Conservation (phyloP, 2,888 invertebrate genomes). For the Thereva unica region DNA sequence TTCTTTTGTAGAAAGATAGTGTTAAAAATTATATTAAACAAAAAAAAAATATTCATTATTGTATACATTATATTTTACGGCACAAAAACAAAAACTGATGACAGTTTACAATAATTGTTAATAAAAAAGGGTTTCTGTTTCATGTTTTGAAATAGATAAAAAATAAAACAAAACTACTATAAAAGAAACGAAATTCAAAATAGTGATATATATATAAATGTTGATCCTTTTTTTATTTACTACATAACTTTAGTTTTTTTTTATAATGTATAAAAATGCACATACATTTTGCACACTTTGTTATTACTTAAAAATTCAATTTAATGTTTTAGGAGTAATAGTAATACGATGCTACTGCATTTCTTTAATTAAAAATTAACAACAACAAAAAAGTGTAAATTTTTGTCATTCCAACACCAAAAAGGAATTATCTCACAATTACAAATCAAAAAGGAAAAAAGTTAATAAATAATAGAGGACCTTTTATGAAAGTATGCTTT, state of each 20-base stretch:
- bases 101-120: constrained; percentile 10
- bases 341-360: background rate
- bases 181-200: constrained; percentile 13
- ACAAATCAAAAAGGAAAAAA: too few relatives aligned
- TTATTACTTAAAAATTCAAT: constrained; percentile 2
- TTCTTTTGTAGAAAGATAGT: too few relatives aligned
- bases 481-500: too few relatives aligned
- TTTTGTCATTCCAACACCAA: too few relatives aligned
- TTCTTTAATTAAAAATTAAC: constrained; percentile 14
- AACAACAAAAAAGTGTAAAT: too few relatives aligned
- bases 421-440: too few relatives aligned
- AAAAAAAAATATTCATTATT: constrained; percentile 9
- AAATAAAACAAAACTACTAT: constrained; percentile 29
- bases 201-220: constrained; percentile 16
- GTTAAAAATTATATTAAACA: background rate
- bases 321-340: constrained; percentile 3
- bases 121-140: constrained; percentile 9
- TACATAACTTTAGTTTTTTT: constrained; percentile 16
- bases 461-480: too few relatives aligned
- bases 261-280: constrained; percentile 46
- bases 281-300: constrained; percentile 41
- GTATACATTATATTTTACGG: background rate
- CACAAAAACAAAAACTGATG: background rate
- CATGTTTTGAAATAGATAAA: constrained; percentile 1
- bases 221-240: background rate